A percentile compares a stretch with the other conserved stretches of the same genome.
Evolutionary conservation across 2,888 invertebrate species (phyloP).

Genomic region (Clostera curtula): DNA sequence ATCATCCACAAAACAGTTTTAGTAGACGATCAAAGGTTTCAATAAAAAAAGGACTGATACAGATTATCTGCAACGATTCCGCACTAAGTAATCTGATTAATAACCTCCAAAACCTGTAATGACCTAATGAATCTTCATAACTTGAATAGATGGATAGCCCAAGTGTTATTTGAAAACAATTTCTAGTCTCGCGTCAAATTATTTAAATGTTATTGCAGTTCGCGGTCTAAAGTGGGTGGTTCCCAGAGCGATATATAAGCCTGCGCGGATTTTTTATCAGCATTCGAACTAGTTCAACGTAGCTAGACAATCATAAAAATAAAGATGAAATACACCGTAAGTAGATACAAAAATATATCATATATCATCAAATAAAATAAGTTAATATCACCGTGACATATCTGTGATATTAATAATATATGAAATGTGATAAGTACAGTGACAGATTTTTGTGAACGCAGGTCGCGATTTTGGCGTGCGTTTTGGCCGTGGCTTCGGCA

Average conservation of each 20-base stretch:
- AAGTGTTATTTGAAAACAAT: conserved; percentile 37
- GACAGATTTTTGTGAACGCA: conserved; percentile 16
- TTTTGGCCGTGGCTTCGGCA: conserved; percentile 38
- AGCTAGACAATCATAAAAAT: conserved; percentile 39
- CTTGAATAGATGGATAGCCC: conserved; percentile 24
- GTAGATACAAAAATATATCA: conserved; percentile 24
- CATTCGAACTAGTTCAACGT: conserved; percentile 65
- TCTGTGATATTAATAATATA: not conserved
- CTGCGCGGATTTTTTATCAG: conserved; percentile 52
- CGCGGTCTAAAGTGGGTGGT: conserved; percentile 54
- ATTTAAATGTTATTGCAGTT: conserved; percentile 65
- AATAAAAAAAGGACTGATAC: too few relatives aligned
- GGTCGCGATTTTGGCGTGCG: conserved; percentile 38
- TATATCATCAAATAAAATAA: conserved; percentile 5
- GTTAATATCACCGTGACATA: conserved; percentile 6
- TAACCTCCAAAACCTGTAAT: conserved; percentile 10
- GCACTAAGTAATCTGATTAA: conserved; percentile 5
- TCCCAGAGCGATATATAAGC: conserved; percentile 58
- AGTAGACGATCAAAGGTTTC: too few relatives aligned
- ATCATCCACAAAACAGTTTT: too few relatives aligned
- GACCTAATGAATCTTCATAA: conserved; percentile 23
- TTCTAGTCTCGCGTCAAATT: conserved; percentile 43
- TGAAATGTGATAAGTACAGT: conserved; percentile 6
- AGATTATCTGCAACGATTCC: too few relatives aligned
- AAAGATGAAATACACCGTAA: conserved; percentile 59